These are phyloP conservation scores for Phlogophora meticulosa DNA, from an alignment of 2,888 invertebrate genomes.

Conservation along the genomic window DNA sequence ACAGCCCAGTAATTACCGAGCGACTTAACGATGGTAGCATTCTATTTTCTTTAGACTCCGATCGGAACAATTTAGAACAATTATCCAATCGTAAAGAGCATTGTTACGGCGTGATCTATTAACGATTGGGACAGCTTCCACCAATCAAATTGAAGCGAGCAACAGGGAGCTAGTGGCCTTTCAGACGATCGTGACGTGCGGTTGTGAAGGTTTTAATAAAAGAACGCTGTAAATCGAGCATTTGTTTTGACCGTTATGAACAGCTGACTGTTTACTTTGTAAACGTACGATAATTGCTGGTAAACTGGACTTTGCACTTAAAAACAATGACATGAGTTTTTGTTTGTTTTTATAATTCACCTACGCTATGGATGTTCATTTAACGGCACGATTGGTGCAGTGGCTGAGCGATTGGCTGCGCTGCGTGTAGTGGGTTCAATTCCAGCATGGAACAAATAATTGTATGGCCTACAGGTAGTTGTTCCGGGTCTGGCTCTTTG, in stretches of 20 bases:
- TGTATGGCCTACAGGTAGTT: no score
- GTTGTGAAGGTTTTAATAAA: not conserved
- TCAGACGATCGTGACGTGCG: constrained; percentile 12
- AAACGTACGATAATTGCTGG: constrained; percentile 1
- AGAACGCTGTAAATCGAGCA: not conserved
- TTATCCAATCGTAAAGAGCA: constrained; percentile 57
- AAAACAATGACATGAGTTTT: constrained; percentile 8
- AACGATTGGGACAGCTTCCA: constrained; percentile 41
- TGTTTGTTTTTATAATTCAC: not conserved
- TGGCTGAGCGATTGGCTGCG: no score
- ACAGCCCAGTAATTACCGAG: constrained; percentile 40
- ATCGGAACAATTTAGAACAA: constrained; percentile 52
- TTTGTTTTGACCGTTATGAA: constrained; percentile 1
- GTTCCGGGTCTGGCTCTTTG: no score
- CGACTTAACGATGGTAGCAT: constrained; percentile 29
- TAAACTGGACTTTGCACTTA: constrained; percentile 7
- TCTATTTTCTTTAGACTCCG: constrained; percentile 34
- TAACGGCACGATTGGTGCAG: no score
- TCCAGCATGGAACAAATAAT: no score
- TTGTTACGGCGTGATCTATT: constrained; percentile 50
- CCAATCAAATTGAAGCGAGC: constrained; percentile 44
- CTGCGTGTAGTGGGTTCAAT: no score
- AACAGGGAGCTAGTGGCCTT: constrained; percentile 16
- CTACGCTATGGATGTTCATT: not conserved
- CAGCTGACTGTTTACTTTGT: not conserved